These are phyloP conservation scores for Megalonaias nervosa DNA, from an alignment of 1,140 invertebrate genomes.

Conservation along the genomic window DNA sequence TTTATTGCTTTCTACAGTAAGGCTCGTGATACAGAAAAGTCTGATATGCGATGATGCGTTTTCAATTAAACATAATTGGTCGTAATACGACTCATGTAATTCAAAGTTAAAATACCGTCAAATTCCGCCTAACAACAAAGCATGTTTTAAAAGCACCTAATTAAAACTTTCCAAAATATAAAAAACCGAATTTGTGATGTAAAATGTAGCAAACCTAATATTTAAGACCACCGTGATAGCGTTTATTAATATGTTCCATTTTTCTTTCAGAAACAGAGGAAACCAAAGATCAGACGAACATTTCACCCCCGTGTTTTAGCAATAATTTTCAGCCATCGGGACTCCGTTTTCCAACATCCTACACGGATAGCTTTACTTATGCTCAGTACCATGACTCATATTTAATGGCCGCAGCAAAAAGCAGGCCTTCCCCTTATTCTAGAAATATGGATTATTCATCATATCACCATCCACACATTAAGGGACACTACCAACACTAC, in stretches of 20 bases:
- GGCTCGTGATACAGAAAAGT: no score
- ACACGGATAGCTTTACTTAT: constrained; percentile 42
- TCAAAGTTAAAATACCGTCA: no score
- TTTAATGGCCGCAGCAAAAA: constrained; percentile 45
- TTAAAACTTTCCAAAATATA: neutral
- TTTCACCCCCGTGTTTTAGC: constrained; percentile 24
- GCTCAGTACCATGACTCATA: constrained; percentile 50
- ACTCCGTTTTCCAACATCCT: constrained; percentile 40
- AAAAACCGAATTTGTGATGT: neutral
- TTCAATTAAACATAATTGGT: no score
- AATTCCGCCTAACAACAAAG: no score
- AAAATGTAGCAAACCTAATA: neutral
- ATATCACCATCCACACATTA: constrained; percentile 45
- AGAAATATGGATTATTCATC: constrained; percentile 43
- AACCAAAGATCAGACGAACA: constrained; percentile 34
- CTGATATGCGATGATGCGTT: no score
- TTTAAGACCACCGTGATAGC: neutral
- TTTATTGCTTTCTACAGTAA: no score
- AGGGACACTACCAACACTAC: constrained; percentile 39
- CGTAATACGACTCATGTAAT: no score
- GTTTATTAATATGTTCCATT: neutral
- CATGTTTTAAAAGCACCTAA: no score
- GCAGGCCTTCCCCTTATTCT: constrained; percentile 43
- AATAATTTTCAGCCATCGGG: constrained; percentile 34
- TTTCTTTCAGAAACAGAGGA: constrained; percentile 41